A percentile compares a stretch with the other conserved stretches of the same genome.
These are phyloP conservation scores for Poeciliopsis prolifica DNA, from an alignment of 2,113 vertebrate genomes.

Conservation along the genomic window DNA sequence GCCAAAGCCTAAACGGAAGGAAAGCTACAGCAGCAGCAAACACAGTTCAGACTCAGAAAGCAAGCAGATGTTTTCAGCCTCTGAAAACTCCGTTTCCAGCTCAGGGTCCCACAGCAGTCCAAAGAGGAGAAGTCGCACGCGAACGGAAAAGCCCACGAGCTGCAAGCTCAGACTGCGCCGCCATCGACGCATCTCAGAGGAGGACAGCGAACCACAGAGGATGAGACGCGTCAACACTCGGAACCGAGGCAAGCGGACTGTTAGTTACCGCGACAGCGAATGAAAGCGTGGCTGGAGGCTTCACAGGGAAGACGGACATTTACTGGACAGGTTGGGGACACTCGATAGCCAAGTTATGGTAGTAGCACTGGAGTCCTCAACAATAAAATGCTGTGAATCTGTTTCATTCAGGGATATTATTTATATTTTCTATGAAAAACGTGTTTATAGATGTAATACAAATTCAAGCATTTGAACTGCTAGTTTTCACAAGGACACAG, in stretches of 20 bases:
- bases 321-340: constrained; percentile 75
- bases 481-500: constrained; percentile 73
- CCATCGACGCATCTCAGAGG: constrained; percentile 47
- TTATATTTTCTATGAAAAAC: constrained; percentile 85
- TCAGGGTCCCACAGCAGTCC: constrained; percentile 76
- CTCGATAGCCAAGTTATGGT: constrained; percentile 77
- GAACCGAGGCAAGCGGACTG: constrained; percentile 78
- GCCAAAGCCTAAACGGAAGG: constrained; percentile 58
- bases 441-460: constrained; percentile 74
- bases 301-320: constrained; percentile 46
- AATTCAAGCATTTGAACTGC: constrained; percentile 80
- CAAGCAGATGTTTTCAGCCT: constrained; percentile 57
- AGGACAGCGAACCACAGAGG: constrained; percentile 62
- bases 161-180: constrained; percentile 46
- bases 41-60: constrained; percentile 66
- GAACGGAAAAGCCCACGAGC: constrained; percentile 41
- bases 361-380: constrained; percentile 83
- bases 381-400: constrained; percentile 84
- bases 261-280: constrained; percentile 81
- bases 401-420: constrained; percentile 86
- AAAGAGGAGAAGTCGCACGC: constrained; percentile 61
- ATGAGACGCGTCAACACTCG: constrained; percentile 75
- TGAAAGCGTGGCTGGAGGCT: constrained; percentile 58
- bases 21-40: constrained; percentile 68
- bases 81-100: constrained; percentile 67